These are phyloP conservation scores for Periplaneta americana DNA, from an alignment of 1,140 invertebrate species.

Conservation along the genomic window DNA sequence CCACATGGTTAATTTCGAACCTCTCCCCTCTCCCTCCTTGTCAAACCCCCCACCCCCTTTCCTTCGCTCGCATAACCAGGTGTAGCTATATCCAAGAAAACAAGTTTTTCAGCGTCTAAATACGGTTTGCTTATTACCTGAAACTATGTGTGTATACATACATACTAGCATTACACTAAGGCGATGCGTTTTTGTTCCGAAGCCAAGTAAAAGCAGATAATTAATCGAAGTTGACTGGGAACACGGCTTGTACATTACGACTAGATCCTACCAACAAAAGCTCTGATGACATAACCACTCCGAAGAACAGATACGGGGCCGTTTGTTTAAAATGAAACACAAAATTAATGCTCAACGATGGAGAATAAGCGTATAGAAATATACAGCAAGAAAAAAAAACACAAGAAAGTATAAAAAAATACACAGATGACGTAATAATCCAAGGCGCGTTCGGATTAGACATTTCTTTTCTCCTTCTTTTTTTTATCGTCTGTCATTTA, in stretches of 20 bases:
- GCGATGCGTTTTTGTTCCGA: neutral
- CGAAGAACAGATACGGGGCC: neutral
- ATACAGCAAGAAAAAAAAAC: neutral
- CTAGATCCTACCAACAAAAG: neutral
- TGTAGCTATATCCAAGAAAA: too few species aligned
- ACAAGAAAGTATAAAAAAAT: neutral
- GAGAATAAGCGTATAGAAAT: too few species aligned
- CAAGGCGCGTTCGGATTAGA: too few species aligned
- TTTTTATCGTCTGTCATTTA: too few species aligned
- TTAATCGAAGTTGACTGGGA: conserved; percentile 11
- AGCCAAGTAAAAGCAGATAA: conserved; percentile 2
- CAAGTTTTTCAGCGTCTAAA: too few species aligned
- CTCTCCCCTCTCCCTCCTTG: too few species aligned
- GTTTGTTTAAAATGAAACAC: neutral
- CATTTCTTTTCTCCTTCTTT: too few species aligned
- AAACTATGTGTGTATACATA: too few species aligned
- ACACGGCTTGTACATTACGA: conserved; percentile 15
- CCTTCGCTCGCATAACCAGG: too few species aligned
- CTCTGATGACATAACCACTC: neutral
- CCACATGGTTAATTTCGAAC: too few species aligned
- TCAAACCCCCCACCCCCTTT: too few species aligned
- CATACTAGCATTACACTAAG: neutral
- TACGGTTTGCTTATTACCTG: too few species aligned
- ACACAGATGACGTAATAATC: neutral
- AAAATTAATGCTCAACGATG: neutral